Evolutionary conservation across 1,140 invertebrate species (phyloP).

Genomic region (Sitobion miscanthi): DNA sequence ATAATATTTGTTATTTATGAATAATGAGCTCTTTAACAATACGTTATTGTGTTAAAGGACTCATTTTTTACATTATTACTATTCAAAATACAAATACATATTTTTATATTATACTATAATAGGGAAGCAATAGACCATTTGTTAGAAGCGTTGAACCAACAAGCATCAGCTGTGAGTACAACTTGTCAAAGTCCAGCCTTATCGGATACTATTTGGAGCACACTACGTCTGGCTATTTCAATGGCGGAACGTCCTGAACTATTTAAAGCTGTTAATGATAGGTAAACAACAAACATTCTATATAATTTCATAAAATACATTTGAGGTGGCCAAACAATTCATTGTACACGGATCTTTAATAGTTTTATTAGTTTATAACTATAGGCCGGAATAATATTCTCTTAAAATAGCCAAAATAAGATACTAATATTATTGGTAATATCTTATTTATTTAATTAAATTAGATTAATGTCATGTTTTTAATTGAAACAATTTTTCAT

Average conservation of each 20-base stretch:
- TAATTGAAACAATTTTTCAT: too few relatives aligned
- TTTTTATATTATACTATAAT: conserved; percentile 60
- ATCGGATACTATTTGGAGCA: conserved; percentile 95
- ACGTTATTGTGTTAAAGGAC: neutral
- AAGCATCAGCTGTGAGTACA: conserved; percentile 76
- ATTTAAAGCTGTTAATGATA: conserved; percentile 75
- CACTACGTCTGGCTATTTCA: conserved; percentile 86
- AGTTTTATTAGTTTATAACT: neutral
- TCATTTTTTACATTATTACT: neutral
- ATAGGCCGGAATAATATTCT: too few relatives aligned
- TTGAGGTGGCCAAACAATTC: neutral
- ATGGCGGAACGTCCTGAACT: conserved; percentile 85
- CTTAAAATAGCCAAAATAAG: too few relatives aligned
- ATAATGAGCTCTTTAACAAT: neutral
- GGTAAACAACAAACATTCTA: conserved; percentile 62
- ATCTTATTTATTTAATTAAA: too few relatives aligned
- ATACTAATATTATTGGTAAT: too few relatives aligned
- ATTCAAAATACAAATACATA: neutral
- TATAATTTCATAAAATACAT: neutral
- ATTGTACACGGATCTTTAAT: neutral
- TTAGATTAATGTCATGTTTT: too few relatives aligned
- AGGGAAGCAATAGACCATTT: conserved; percentile 96
- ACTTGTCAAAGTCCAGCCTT: conserved; percentile 67
- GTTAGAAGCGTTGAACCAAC: conserved; percentile 89
- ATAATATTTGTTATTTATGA: conserved; percentile 15